A percentile compares a stretch with the other conserved stretches of the same genome.
Conservation (phyloP, 2,888 invertebrate species). For the Standfussiana lucernea region DNA sequence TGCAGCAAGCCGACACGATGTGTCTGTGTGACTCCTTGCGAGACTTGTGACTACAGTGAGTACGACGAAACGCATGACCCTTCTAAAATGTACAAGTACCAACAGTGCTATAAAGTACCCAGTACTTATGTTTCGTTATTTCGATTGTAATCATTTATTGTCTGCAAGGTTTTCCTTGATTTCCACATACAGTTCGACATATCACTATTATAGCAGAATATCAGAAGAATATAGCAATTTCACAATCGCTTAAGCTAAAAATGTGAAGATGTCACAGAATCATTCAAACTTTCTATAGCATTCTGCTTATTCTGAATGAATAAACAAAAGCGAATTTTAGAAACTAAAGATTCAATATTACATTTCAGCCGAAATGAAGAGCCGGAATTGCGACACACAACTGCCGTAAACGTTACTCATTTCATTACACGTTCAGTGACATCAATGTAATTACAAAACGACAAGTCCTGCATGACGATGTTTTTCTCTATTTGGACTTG, state of each 20-base stretch:
- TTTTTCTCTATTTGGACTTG: conserved; percentile 54
- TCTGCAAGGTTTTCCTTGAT: background rate
- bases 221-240: background rate
- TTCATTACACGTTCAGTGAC: conserved; percentile 62
- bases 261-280: background rate
- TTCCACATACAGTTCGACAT: too few species aligned
- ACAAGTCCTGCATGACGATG: conserved; percentile 57
- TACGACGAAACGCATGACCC: conserved; percentile 62
- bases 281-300: background rate
- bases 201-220: background rate
- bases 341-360: conserved; percentile 13
- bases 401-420: conserved; percentile 50
- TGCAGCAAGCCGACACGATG: conserved; percentile 70
- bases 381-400: conserved; percentile 44
- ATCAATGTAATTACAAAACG: conserved; percentile 65
- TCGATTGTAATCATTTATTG: conserved; percentile 38
- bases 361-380: conserved; percentile 29
- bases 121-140: conserved; percentile 42
- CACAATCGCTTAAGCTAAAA: background rate
- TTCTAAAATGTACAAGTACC: conserved; percentile 52
- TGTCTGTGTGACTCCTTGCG: conserved; percentile 69
- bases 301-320: background rate
- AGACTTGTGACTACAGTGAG: conserved; percentile 54
- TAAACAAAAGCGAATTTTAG: background rate
- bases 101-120: conserved; percentile 35